These are phyloP conservation scores for Falco concolor DNA, from an alignment of 2,797 vertebrate species.

Conservation along the genomic window DNA sequence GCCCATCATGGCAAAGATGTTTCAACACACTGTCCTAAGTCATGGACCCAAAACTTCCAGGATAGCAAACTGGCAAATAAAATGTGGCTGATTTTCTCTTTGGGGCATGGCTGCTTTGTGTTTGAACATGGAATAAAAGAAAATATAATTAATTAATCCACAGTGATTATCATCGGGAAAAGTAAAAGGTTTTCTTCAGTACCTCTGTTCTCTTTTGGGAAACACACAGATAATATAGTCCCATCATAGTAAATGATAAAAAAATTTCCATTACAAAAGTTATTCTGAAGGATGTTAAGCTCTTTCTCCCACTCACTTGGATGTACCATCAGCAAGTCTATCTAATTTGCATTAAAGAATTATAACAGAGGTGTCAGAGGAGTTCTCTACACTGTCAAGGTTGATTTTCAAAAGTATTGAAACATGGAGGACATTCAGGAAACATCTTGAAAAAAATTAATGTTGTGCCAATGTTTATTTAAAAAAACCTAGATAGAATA, in stretches of 20 bases:
- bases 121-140: not conserved
- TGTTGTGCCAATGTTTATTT: not conserved
- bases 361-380: not conserved
- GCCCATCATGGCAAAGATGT: not conserved
- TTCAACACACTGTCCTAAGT: not conserved
- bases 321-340: not conserved
- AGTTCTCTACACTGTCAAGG: not conserved
- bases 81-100: not conserved
- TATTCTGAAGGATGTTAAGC: not conserved
- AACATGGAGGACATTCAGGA: not conserved
- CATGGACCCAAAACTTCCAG: not conserved
- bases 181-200: not conserved
- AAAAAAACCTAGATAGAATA: not conserved
- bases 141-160: not conserved
- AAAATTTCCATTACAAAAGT: not conserved
- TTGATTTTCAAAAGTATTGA: constrained; percentile 13
- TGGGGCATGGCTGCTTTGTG: not conserved
- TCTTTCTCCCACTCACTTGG: not conserved
- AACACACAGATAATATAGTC: not conserved
- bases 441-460: not conserved
- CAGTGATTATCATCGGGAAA: not conserved
- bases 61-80: not conserved
- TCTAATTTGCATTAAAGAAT: not conserved
- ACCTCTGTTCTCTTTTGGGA: not conserved
- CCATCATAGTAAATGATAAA: not conserved